phyloP scores from a whole-genome alignment of 2,113 vertebrate genomes.

The Cromileptes altivelis region DNA sequence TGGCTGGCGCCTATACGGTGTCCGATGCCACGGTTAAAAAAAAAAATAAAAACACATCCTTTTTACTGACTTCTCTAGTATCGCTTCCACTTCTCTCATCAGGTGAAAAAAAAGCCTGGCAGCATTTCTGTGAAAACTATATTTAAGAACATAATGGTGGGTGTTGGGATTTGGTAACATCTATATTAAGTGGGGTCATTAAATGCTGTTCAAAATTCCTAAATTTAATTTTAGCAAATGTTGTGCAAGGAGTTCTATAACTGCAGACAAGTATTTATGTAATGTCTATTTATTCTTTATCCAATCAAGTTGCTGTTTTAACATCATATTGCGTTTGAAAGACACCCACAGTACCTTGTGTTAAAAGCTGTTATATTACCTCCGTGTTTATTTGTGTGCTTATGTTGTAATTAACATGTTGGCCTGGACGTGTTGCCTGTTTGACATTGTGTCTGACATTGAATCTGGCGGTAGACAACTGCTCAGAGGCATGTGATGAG shows the following conservation, averaged over 20 bases:
- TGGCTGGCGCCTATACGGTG: not conserved
- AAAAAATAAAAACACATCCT: constrained; percentile 13
- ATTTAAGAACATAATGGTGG: not conserved
- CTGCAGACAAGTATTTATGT: not conserved
- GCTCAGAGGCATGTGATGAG: constrained; percentile 80
- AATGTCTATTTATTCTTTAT: not conserved
- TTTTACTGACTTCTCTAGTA: constrained; percentile 29
- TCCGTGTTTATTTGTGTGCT: constrained; percentile 40
- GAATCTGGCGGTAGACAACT: constrained; percentile 69
- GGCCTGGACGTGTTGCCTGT: constrained; percentile 67
- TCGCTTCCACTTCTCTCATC: constrained; percentile 35
- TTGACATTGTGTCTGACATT: constrained; percentile 85
- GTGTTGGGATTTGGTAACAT: not conserved
- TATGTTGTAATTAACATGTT: constrained; percentile 75
- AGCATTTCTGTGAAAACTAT: constrained; percentile 9
- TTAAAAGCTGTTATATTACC: constrained; percentile 47
- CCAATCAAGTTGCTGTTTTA: not conserved
- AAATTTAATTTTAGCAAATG: not conserved
- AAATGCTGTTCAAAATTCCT: not conserved
- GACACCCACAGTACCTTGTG: not conserved
- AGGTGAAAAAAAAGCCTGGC: constrained; percentile 11
- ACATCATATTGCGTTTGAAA: not conserved
- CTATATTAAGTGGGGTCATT: not conserved
- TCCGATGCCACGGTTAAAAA: not conserved
- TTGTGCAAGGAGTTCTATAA: not conserved